Conservation (phyloP, 2,888 invertebrate species). For the Amiota communis region DNA sequence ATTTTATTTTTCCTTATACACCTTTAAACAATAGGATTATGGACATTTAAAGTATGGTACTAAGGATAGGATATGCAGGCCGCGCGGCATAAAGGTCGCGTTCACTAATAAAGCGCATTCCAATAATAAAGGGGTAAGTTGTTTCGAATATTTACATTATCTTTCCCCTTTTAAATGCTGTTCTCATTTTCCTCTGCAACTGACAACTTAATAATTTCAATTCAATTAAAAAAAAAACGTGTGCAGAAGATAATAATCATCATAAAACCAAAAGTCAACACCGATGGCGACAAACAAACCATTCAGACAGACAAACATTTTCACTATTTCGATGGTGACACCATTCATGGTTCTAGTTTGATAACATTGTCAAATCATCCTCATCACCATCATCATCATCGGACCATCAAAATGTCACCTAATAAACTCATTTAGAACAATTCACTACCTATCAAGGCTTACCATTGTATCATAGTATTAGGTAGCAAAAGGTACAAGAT, state of each 20-base stretch:
- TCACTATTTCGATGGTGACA: slow-evolving; percentile 20
- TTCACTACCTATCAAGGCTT: slow-evolving; percentile 59
- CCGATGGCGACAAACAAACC: background rate
- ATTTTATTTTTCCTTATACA: too few relatives aligned
- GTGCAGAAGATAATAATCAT: background rate
- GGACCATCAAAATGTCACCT: slow-evolving; percentile 49
- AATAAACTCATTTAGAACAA: slow-evolving; percentile 59
- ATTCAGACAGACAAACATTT: too few relatives aligned
- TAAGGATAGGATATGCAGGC: too few relatives aligned
- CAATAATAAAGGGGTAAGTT: too few relatives aligned
- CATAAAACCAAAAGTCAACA: background rate
- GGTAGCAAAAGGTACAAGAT: background rate
- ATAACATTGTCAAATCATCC: slow-evolving; percentile 37
- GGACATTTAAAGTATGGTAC: too few relatives aligned
- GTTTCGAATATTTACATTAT: too few relatives aligned
- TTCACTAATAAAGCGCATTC: too few relatives aligned
- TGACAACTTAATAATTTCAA: background rate
- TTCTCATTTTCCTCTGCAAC: too few relatives aligned
- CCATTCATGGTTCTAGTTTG: slow-evolving; percentile 32
- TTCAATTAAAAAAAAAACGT: background rate
- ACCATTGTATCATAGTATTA: slow-evolving; percentile 2
- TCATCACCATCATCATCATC: slow-evolving; percentile 4
- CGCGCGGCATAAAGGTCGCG: too few relatives aligned
- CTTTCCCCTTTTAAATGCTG: too few relatives aligned
- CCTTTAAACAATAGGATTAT: too few relatives aligned